phyloP scores from a whole-genome alignment of 1,140 invertebrate genomes.

The Brachionus rubens region DNA sequence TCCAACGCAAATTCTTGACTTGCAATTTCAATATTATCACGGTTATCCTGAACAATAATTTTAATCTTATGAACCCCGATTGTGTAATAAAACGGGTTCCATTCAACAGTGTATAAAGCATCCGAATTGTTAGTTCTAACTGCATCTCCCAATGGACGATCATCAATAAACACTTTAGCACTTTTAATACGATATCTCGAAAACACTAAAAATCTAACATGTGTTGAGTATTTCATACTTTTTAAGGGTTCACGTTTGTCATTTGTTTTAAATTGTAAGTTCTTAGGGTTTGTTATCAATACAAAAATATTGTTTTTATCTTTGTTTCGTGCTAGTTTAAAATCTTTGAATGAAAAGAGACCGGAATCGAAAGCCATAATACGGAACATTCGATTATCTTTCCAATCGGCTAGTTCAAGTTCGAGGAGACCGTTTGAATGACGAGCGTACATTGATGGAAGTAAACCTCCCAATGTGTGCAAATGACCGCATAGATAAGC shows the following conservation, averaged over 20 bases:
- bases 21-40: constrained; percentile 64
- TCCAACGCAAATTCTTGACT: constrained; percentile 76
- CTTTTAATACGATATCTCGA: constrained; percentile 66
- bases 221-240: constrained; percentile 70
- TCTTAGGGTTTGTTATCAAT: constrained; percentile 82
- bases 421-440: constrained; percentile 79
- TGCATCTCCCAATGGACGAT: constrained; percentile 65
- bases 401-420: constrained; percentile 88
- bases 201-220: constrained; percentile 70
- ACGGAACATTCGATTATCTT: constrained; percentile 80
- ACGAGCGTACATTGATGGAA: constrained; percentile 80
- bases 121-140: constrained; percentile 54
- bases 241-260: constrained; percentile 69
- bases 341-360: constrained; percentile 80
- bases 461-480: constrained; percentile 74
- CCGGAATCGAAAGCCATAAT: constrained; percentile 81
- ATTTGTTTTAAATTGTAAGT: constrained; percentile 71
- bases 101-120: constrained; percentile 69
- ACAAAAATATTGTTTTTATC: constrained; percentile 73
- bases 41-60: constrained; percentile 62
- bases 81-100: constrained; percentile 69
- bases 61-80: constrained; percentile 69
- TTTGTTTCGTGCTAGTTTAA: constrained; percentile 62
- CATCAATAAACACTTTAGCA: constrained; percentile 67
- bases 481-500: constrained; percentile 89